phyloP scores from a whole-genome alignment of 1,140 invertebrate genomes.

The Lepidurus packardi region DNA sequence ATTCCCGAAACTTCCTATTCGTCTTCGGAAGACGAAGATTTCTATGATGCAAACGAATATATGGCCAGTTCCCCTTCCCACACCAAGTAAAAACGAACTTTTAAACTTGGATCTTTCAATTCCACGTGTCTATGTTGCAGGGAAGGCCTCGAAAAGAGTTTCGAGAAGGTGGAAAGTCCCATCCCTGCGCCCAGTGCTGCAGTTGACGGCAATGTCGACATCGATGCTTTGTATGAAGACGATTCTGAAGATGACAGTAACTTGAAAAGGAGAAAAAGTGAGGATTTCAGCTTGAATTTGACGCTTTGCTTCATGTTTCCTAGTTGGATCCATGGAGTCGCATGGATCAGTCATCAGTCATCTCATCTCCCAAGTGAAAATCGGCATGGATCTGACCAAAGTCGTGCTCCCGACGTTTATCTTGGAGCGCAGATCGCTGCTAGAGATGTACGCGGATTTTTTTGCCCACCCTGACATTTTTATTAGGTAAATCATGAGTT shows the following conservation, averaged over 20 bases:
- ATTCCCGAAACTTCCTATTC: slow-evolving; percentile 91
- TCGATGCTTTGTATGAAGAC: slow-evolving; percentile 68
- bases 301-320: slow-evolving; percentile 28
- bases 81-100: background rate
- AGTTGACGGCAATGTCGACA: background rate
- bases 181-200: background rate
- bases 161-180: slow-evolving; percentile 23
- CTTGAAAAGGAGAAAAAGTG: slow-evolving; percentile 39
- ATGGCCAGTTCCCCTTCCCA: slow-evolving; percentile 29
- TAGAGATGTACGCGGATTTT: slow-evolving; percentile 98
- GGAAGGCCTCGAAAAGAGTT: slow-evolving; percentile 19
- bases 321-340: slow-evolving; percentile 74
- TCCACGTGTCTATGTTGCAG: background rate
- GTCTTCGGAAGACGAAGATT: slow-evolving; percentile 89
- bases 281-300: background rate
- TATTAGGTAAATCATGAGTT: slow-evolving; percentile 63
- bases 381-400: slow-evolving; percentile 98
- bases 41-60: slow-evolving; percentile 81
- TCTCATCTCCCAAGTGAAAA: slow-evolving; percentile 90
- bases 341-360: slow-evolving; percentile 93
- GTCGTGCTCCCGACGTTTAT: slow-evolving; percentile 96
- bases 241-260: slow-evolving; percentile 73
- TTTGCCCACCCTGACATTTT: slow-evolving; percentile 97
- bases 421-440: slow-evolving; percentile 83
- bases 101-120: background rate